These are phyloP conservation scores for Athene noctua DNA, from an alignment of 2,113 vertebrate species.

Conservation along the genomic window DNA sequence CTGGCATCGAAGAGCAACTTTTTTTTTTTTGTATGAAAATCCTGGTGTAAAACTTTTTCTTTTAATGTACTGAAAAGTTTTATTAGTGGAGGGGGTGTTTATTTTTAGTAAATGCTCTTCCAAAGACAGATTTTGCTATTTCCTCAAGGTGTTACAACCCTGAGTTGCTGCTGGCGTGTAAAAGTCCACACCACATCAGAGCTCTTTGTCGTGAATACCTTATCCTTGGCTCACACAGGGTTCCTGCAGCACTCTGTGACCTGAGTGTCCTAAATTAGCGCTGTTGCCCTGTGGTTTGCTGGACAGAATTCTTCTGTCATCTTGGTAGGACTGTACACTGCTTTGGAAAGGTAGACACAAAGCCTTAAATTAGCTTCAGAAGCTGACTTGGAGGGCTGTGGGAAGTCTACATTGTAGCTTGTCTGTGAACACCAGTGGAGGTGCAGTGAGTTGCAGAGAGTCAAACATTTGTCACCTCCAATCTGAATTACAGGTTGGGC, in stretches of 20 bases:
- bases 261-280: not conserved
- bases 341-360: not conserved
- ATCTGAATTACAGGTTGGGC: not conserved
- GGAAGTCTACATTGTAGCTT: not conserved
- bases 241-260: not conserved
- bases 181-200: not conserved
- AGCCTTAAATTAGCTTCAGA: not conserved
- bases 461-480: not conserved
- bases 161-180: rapidly evolving
- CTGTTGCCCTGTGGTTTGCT: not conserved
- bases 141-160: not conserved
- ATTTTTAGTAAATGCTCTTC: not conserved
- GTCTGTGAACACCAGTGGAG: rapidly evolving
- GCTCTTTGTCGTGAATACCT: not conserved
- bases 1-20: not conserved
- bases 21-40: not conserved
- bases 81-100: not conserved
- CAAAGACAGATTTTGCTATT: not conserved
- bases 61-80: not conserved
- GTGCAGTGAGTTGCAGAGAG: not conserved
- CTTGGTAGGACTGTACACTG: not conserved
- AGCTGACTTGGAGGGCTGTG: not conserved
- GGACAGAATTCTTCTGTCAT: not conserved
- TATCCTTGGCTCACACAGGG: not conserved
- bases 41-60: not conserved